Conservation (phyloP, 2,113 vertebrate species). For the Maccullochella peelii region DNA sequence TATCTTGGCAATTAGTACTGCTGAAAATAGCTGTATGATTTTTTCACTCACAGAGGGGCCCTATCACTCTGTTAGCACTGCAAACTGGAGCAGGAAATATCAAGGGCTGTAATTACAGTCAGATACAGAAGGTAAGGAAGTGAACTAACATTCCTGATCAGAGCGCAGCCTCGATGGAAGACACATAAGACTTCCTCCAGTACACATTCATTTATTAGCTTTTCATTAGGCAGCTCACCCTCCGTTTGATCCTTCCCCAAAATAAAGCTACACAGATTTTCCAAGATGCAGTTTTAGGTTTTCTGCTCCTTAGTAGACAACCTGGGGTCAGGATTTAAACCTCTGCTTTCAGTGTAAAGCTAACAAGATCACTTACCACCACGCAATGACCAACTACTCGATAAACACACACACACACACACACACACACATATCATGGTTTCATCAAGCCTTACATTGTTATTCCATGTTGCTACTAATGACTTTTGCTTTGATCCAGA, state of each 20-base stretch:
- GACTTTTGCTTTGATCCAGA: conserved; percentile 37
- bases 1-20: conserved; percentile 50
- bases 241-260: conserved; percentile 54
- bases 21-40: conserved; percentile 42
- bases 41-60: conserved; percentile 33
- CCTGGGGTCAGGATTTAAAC: conserved; percentile 11
- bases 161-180: conserved; percentile 50
- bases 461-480: conserved; percentile 37
- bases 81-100: conserved; percentile 70
- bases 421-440: conserved; percentile 43
- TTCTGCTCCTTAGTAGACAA: conserved; percentile 8
- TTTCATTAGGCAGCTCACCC: conserved; percentile 59
- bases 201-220: conserved; percentile 70
- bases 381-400: conserved; percentile 1
- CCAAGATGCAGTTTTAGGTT: conserved; percentile 9
- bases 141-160: conserved; percentile 74
- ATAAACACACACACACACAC: conserved; percentile 52
- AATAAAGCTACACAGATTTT: conserved; percentile 47
- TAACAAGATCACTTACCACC: conserved; percentile 14
- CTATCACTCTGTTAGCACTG: conserved; percentile 59
- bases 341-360: conserved; percentile 9
- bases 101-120: conserved; percentile 74
- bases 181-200: conserved; percentile 62
- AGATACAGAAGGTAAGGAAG: conserved; percentile 76
- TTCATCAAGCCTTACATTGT: conserved; percentile 33